These are phyloP conservation scores for Paraescarpia echinospica DNA, from an alignment of 1,140 invertebrate genomes.

Conservation along the genomic window DNA sequence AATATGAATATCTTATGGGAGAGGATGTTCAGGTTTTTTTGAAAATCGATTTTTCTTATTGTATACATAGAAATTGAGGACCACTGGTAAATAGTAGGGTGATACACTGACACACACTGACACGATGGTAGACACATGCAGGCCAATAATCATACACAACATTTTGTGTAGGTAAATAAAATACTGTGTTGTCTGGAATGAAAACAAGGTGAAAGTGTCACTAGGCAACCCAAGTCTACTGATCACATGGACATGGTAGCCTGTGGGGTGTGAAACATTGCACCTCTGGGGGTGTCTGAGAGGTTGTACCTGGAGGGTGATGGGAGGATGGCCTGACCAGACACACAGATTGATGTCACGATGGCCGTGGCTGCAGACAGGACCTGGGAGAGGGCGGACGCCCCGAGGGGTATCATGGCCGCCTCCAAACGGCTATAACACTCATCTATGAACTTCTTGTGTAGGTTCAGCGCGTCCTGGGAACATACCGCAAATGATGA, in stretches of 20 bases:
- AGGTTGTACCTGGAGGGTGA: constrained; percentile 53
- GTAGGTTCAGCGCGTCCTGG: constrained; percentile 58
- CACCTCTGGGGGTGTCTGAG: background rate
- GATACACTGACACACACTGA: background rate
- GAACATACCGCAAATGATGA: background rate
- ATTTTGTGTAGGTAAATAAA: no score
- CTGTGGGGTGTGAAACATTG: background rate
- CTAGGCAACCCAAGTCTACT: no score
- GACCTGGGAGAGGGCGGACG: constrained; percentile 54
- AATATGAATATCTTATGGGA: no score
- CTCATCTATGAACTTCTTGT: constrained; percentile 62
- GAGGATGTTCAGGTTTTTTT: no score
- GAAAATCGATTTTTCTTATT: no score
- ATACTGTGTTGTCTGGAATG: no score
- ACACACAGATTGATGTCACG: constrained; percentile 57
- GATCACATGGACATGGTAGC: no score
- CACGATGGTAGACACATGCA: no score
- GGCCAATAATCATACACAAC: no score
- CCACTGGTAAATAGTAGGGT: no score
- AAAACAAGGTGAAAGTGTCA: no score
- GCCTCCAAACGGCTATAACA: constrained; percentile 61
- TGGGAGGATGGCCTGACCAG: constrained; percentile 55
- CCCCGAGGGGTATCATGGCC: constrained; percentile 54
- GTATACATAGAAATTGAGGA: no score
- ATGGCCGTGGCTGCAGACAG: constrained; percentile 59